These are phyloP conservation scores for Perca schrenkii DNA, from an alignment of 2,113 vertebrate genomes.

Conservation along the genomic window DNA sequence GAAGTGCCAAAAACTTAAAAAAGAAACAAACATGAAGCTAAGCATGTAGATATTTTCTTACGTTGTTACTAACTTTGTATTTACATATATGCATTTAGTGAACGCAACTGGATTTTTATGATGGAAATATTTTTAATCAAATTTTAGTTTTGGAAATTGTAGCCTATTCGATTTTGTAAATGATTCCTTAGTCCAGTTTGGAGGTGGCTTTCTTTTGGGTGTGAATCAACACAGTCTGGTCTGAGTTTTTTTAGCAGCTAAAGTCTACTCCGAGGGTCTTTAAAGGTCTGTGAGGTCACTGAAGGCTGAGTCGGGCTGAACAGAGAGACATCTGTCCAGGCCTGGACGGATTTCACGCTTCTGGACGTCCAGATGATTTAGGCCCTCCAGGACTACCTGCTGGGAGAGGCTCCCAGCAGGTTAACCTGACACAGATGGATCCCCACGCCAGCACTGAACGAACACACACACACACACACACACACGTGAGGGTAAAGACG, in stretches of 20 bases:
- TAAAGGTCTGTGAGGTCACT: slow-evolving; percentile 68
- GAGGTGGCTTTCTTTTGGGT: neutral
- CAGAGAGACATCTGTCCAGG: slow-evolving; percentile 88
- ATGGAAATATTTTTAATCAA: too few relatives aligned
- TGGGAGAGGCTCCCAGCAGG: slow-evolving; percentile 88
- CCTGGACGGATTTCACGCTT: slow-evolving; percentile 95
- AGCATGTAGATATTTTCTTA: neutral
- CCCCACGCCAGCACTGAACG: slow-evolving; percentile 72
- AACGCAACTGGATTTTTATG: too few relatives aligned
- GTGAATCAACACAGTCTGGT: slow-evolving; percentile 52
- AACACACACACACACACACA: slow-evolving; percentile 60
- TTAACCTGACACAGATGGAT: slow-evolving; percentile 89
- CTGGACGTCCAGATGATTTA: slow-evolving; percentile 93
- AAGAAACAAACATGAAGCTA: neutral
- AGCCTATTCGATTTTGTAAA: neutral
- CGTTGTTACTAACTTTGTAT: too few relatives aligned
- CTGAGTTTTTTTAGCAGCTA: slow-evolving; percentile 66
- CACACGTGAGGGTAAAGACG: slow-evolving; percentile 54
- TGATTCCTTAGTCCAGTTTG: neutral
- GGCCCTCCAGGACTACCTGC: slow-evolving; percentile 89
- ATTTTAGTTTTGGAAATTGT: neutral
- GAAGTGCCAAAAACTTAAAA: too few relatives aligned
- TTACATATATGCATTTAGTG: too few relatives aligned
- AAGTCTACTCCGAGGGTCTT: slow-evolving; percentile 54
- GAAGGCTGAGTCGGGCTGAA: slow-evolving; percentile 62